Percentiles rank a stretch among this genome's conserved stretches.
These are phyloP conservation scores for Pteropus rufus DNA, from an alignment of 2,797 vertebrate species.

Conservation along the genomic window DNA sequence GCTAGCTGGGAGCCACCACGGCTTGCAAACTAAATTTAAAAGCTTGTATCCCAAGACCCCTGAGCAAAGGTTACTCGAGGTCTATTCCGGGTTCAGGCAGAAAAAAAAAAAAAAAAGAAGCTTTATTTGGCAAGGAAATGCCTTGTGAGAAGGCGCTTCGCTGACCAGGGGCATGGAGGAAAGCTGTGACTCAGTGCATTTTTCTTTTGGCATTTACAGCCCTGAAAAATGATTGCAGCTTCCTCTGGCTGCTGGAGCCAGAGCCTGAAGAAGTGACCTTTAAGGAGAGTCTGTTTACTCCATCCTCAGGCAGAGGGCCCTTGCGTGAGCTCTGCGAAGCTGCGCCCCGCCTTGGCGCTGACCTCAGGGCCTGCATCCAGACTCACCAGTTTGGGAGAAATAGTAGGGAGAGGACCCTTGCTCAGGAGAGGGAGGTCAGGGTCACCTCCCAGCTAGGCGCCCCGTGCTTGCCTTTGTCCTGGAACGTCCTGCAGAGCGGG, in stretches of 20 bases:
- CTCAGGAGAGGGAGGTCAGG: neutral
- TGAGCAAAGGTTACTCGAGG: conserved; percentile 65
- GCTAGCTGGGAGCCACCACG: neutral
- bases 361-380: conserved; percentile 58
- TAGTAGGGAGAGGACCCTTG: neutral
- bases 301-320: conserved; percentile 61
- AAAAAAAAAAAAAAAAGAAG: conserved; percentile 83
- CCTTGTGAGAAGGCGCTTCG: conserved; percentile 78
- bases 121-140: conserved; percentile 88
- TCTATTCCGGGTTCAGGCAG: conserved; percentile 85
- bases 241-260: conserved; percentile 79
- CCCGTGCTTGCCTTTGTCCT: neutral
- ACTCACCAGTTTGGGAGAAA: conserved; percentile 51
- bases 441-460: neutral
- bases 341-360: conserved; percentile 71
- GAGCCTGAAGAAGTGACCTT: conserved; percentile 81
- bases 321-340: conserved; percentile 71
- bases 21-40: conserved; percentile 38
- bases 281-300: conserved; percentile 80
- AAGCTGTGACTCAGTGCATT: conserved; percentile 81
- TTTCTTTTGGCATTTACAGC: conserved; percentile 80
- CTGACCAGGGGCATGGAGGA: conserved; percentile 81
- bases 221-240: conserved; percentile 86
- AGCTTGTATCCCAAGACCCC: conserved; percentile 67
- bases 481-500: conserved; percentile 41